Evolutionary conservation across 2,888 invertebrate genomes (phyloP).

Genomic region (Dromius quadrimaculatus): DNA sequence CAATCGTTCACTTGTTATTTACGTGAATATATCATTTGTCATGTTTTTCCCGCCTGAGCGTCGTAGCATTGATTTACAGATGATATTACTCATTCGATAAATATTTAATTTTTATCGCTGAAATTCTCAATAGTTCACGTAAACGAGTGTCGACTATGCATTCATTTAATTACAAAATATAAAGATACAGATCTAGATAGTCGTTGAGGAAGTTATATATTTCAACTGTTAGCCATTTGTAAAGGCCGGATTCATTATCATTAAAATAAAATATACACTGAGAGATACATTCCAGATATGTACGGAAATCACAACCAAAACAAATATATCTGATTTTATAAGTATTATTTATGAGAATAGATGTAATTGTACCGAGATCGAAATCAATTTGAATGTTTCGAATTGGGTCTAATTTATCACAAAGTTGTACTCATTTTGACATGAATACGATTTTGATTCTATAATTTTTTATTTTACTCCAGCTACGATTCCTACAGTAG

Average conservation of each 20-base stretch:
- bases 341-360: not conserved
- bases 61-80: conserved; percentile 42
- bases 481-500: too few species aligned
- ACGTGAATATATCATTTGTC: conserved; percentile 50
- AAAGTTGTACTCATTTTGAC: too few species aligned
- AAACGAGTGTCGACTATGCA: conserved; percentile 7
- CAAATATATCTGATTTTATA: conserved; percentile 10
- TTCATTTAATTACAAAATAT: conserved; percentile 42
- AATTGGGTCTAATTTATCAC: too few species aligned
- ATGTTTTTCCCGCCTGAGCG: conserved; percentile 38
- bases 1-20: conserved; percentile 46
- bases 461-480: too few species aligned
- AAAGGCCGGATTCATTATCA: conserved; percentile 44
- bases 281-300: conserved; percentile 29
- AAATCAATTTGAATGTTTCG: too few species aligned
- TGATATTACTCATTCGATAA: conserved; percentile 37
- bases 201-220: conserved; percentile 39
- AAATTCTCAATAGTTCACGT: conserved; percentile 26
- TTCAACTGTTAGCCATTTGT: conserved; percentile 39
- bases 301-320: conserved; percentile 19
- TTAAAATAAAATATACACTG: conserved; percentile 24
- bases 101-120: conserved; percentile 35
- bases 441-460: too few species aligned
- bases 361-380: not conserved
- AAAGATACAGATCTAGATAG: conserved; percentile 30